These are phyloP conservation scores for Brachymystax lenok DNA, from an alignment of 2,797 vertebrate species.

Conservation along the genomic window DNA sequence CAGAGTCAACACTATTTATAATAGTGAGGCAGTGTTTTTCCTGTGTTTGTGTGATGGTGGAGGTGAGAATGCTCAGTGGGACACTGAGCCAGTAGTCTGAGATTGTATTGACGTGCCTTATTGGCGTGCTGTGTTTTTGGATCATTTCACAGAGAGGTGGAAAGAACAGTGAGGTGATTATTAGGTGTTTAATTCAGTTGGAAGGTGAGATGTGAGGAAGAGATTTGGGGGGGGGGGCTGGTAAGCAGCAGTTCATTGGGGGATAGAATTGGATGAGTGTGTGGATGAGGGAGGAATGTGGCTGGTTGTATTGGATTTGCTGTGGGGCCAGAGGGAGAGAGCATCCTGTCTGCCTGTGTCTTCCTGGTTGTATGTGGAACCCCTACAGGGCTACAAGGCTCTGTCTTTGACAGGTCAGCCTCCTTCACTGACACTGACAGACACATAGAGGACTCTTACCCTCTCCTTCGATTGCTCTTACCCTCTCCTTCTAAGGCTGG, in stretches of 20 bases:
- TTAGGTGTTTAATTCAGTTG: background rate
- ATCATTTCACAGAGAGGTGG: background rate
- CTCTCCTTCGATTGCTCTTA: background rate
- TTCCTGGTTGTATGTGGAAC: background rate
- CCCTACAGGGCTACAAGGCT: background rate
- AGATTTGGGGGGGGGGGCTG: background rate
- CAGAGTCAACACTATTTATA: background rate
- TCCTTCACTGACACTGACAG: background rate
- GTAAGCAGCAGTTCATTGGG: background rate
- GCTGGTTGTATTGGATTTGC: background rate
- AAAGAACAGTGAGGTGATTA: background rate
- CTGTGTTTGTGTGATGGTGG: background rate
- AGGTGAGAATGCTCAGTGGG: background rate
- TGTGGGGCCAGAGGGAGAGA: background rate
- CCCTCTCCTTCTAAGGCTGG: background rate
- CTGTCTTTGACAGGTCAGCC: slow-evolving; percentile 3
- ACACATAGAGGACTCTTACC: slow-evolving; percentile 1
- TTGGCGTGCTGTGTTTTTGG: background rate
- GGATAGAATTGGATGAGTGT: background rate
- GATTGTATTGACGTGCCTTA: background rate
- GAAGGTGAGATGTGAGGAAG: background rate
- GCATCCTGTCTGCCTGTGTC: background rate
- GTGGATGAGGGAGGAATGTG: slow-evolving; percentile 20
- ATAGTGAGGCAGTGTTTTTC: background rate
- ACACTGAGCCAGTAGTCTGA: background rate